Base-by-base conservation (phyloP, 2,797 vertebrate genomes). In the Spheniscus humboldti region DNA sequence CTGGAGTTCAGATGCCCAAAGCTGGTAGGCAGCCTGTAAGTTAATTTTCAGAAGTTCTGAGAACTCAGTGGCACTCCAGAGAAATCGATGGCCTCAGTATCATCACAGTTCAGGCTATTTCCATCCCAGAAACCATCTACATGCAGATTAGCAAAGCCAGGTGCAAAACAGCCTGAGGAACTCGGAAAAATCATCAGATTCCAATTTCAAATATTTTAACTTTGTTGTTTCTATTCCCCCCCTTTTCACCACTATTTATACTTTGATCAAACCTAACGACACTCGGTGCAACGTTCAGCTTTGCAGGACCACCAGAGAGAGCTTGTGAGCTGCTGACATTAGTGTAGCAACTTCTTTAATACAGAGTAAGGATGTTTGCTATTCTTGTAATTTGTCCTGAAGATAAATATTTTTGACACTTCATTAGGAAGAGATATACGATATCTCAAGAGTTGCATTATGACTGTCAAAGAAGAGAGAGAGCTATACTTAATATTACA, bases 361-460 rank as follows among this genome's bases (percentile, higher is more conserved):
- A 14, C 18, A 33, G 48, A 56, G 45, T 13, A 62, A 72, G 52
- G 69, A 77, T 77, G 84, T 91, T 95, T 94, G 71, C 66, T 79
- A 35, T 82, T 68, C 80, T 67, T 77, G 56, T 74, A 92, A 95
- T 97, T 95, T 94, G 79, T 93, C 86, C 83, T 87, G 80, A 95
- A 95, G 91, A 92, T 91, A 97, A 97, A 92, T 93, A 95, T 81
- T 96, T 95, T 85, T 95, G 95, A 88, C 90, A 93, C 84, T 95
- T 97, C 81, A 95, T 97, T 95, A 97, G 73, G 33, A 55, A 47
- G 86, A 94, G 96, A 96, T 80, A 88, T 80, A 96, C 11, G 39
- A 48, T 78, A 64, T 55, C 84, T 96, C 96, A 92, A 66, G 82
- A 69, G 50, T 23, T 95, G 89, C 24, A 57, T 96, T 95, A 93